These are phyloP conservation scores for Druon quercuslanigerum DNA, from an alignment of 1,140 invertebrate species.

Conservation along the genomic window DNA sequence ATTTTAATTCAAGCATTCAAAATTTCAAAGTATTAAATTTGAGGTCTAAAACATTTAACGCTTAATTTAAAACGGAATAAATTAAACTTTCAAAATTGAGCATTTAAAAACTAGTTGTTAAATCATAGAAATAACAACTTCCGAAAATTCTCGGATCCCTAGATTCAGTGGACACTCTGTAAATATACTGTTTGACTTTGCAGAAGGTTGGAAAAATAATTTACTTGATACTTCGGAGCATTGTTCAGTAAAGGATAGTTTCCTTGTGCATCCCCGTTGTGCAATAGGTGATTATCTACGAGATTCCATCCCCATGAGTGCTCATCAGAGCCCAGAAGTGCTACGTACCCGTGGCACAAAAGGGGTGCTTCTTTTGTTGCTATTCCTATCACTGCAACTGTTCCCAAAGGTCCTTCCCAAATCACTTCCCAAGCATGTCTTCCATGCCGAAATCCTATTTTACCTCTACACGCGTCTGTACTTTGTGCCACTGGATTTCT, in stretches of 20 bases:
- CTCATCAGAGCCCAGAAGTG: constrained; percentile 95
- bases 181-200: no score
- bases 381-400: constrained; percentile 95
- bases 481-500: constrained; percentile 98
- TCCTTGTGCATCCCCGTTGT: constrained; percentile 97
- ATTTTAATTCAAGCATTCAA: no score
- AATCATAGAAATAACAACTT: constrained; percentile 12
- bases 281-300: constrained; percentile 97
- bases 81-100: no score
- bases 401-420: constrained; percentile 98
- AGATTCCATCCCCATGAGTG: constrained; percentile 99
- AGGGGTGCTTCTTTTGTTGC: constrained; percentile 95
- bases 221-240: constrained; percentile 97
- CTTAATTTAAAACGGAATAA: no score
- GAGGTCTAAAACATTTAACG: no score
- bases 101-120: no score
- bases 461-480: constrained; percentile 96
- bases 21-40: no score
- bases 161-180: no score
- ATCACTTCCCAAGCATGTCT: constrained; percentile 99
- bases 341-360: constrained; percentile 95
- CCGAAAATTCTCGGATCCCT: background rate
- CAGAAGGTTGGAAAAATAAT: constrained; percentile 34
- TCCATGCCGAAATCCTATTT: constrained; percentile 94
- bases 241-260: constrained; percentile 97